Base-by-base conservation (phyloP, 2,888 invertebrate species). In the Drosophila testacea region DNA sequence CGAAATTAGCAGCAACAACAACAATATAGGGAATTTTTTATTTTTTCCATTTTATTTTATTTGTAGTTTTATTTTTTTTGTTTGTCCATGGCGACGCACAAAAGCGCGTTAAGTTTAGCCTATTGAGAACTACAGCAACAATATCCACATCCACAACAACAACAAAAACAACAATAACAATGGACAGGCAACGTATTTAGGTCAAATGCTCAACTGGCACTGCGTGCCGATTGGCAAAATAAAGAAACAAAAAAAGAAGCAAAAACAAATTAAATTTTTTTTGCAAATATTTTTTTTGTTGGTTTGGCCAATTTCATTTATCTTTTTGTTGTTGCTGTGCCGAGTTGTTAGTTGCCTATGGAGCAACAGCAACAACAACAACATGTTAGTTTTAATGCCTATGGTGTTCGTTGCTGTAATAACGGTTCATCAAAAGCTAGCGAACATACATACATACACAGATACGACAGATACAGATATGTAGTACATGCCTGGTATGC, bases 221-320 rank as follows among this genome's bases (percentile, higher is more conserved):
- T 80, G 83, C 85, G 83, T 83, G 85, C 71, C 81, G 83, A 85
- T 85, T 83, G 76, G 81, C 83, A 83, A 77, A 79, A 22, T 22
- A 22, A 22, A 22, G 16, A 16, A 16, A 16, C 16, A 83, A 70
- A 63, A 62, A 52, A 38, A 50, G 11, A 50, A 73, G 59, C 54
- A 60, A 68, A 46, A 62, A 22, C 22, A 75, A 76, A 48, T 55
- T 61, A 2, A 67, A 48, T 60, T 77, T 73, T 65, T 62, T 57
- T 64, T 48, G 74, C 74, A 44, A 74, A 67, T 74, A 47, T 66
- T 66, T 64, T 60, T 47, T 60, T 61, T 55, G 47, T 69, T 36
- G 66, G 46, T 61, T 64, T 76, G 76, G 76, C 76, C 70, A 68
- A 80, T 82, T 82, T 84, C 65, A 69, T 78, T 81, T 83, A 77